Percentiles rank a stretch among this genome's conserved stretches.
These are phyloP conservation scores for Gallirallus australis DNA, from an alignment of 2,797 vertebrate species.

Conservation along the genomic window DNA sequence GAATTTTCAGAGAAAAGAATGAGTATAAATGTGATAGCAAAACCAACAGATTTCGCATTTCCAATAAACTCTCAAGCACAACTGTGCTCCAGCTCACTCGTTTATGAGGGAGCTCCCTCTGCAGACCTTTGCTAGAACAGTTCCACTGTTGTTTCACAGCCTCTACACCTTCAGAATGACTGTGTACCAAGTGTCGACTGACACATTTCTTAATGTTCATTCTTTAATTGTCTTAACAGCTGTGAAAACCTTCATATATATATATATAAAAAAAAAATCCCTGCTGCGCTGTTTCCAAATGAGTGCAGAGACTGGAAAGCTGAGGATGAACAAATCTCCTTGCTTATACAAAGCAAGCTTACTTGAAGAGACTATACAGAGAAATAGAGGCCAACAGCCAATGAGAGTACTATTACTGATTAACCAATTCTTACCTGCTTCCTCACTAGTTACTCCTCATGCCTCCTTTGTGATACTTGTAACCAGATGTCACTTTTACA, in stretches of 20 bases:
- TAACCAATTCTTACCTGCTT: not conserved
- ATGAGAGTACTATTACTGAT: not conserved
- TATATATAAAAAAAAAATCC: not conserved
- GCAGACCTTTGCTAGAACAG: not conserved
- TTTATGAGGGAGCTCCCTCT: slow-evolving; percentile 8
- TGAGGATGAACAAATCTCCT: not conserved
- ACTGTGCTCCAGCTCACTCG: not conserved
- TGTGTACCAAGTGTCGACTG: not conserved
- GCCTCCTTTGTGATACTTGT: not conserved
- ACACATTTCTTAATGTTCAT: not conserved
- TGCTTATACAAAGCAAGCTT: not conserved
- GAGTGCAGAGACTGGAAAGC: not conserved
- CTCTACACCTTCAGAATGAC: fast-evolving
- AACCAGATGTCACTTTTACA: not conserved
- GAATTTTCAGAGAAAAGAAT: not conserved
- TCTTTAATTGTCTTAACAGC: not conserved
- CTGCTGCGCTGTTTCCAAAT: not conserved
- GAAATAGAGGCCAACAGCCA: not conserved
- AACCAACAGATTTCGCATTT: not conserved
- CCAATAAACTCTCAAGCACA: not conserved
- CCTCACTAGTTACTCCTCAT: not conserved
- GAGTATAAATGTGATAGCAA: not conserved
- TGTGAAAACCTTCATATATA: not conserved
- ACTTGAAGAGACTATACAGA: not conserved
- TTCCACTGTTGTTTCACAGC: not conserved